These are phyloP conservation scores for Heliconius erato DNA, from an alignment of 2,888 invertebrate genomes.

Conservation along the genomic window DNA sequence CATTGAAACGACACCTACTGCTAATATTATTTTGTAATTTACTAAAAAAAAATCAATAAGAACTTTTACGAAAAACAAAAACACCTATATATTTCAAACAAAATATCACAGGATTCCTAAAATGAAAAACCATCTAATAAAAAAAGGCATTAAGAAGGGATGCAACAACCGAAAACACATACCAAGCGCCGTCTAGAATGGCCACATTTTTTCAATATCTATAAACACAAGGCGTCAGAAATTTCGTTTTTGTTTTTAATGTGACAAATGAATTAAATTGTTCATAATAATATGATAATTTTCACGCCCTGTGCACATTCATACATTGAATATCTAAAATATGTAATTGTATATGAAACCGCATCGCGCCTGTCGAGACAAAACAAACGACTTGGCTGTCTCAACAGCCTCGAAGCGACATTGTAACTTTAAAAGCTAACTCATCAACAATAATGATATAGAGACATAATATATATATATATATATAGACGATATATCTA, in stretches of 20 bases:
- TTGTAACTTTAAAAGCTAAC: slow-evolving; percentile 5
- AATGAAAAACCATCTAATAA: slow-evolving; percentile 47
- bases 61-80: slow-evolving; percentile 24
- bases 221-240: slow-evolving; percentile 50
- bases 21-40: slow-evolving; percentile 22
- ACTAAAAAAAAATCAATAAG: slow-evolving; percentile 36
- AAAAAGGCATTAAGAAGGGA: slow-evolving; percentile 46
- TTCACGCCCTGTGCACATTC: slow-evolving; percentile 43
- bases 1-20: slow-evolving; percentile 35
- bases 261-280: slow-evolving; percentile 3
- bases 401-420: slow-evolving; percentile 29
- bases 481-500: slow-evolving; percentile 48
- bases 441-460: slow-evolving; percentile 34
- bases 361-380: slow-evolving; percentile 32
- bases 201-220: slow-evolving; percentile 45
- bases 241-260: slow-evolving; percentile 3
- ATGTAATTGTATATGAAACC: slow-evolving; percentile 14
- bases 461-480: slow-evolving; percentile 32
- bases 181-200: slow-evolving; percentile 52
- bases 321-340: slow-evolving; percentile 18
- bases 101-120: slow-evolving; percentile 42
- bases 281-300: slow-evolving; percentile 19
- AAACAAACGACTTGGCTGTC: not conserved
- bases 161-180: slow-evolving; percentile 49
- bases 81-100: slow-evolving; percentile 32